These are phyloP conservation scores for Danaus melanippus DNA, from an alignment of 1,140 invertebrate species.

Conservation along the genomic window DNA sequence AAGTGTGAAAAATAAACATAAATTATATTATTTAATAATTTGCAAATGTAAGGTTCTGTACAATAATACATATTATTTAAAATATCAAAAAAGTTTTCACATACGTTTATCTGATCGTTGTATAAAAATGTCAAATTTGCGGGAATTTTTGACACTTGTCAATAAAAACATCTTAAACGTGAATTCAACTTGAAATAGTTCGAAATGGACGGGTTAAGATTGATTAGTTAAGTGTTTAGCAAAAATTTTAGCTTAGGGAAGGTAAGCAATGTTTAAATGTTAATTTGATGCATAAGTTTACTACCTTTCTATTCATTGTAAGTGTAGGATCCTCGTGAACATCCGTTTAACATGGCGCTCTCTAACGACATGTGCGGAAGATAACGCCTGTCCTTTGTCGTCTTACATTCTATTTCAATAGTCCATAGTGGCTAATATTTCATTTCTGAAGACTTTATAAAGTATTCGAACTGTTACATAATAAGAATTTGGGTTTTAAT, in stretches of 20 bases:
- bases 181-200: constrained; percentile 34
- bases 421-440: constrained; percentile 27
- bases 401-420: constrained; percentile 40
- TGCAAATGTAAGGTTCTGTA: too few species aligned
- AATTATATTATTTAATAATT: too few species aligned
- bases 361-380: constrained; percentile 63
- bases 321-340: constrained; percentile 34
- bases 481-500: constrained; percentile 40
- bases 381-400: constrained; percentile 58
- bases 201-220: constrained; percentile 31
- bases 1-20: too few species aligned
- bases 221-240: constrained; percentile 27
- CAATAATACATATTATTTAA: too few species aligned
- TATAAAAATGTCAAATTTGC: constrained; percentile 59
- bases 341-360: constrained; percentile 63
- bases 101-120: not conserved
- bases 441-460: constrained; percentile 34
- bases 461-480: constrained; percentile 43
- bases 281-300: constrained; percentile 38
- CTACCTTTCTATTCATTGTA: constrained; percentile 34
- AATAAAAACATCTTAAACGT: constrained; percentile 62
- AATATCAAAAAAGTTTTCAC: not conserved
- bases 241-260: constrained; percentile 30
- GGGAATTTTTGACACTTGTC: constrained; percentile 70
- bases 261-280: constrained; percentile 35